Base-by-base conservation (phyloP, 2,888 invertebrate genomes). In the Ectemnius continuus region DNA sequence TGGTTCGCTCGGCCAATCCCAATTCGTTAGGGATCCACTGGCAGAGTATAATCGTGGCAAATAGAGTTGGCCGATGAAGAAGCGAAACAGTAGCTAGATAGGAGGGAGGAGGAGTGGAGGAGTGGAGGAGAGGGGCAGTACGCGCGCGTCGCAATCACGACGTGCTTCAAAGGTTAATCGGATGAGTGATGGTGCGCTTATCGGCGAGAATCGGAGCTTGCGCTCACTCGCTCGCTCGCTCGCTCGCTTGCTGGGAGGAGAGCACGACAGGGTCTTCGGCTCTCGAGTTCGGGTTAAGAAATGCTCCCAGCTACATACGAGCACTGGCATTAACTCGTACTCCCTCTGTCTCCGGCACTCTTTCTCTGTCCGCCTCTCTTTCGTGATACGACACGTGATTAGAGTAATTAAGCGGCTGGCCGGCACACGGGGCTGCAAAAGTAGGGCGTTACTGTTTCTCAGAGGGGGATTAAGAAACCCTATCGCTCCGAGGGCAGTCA, bases 401-500 rank as follows among this genome's bases (percentile, higher is more conserved):
- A 88, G 85, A 85, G 87, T 87, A 89, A 89, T 88, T 89, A 89
- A 84, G 79, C 63, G 58, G 70, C 74, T 56, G 64, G 16, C 47
- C 61, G 61, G 67, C 63, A 66, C 64, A 75, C 78, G 78, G 78
- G 75, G 66, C 80, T 67, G 83, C 67, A 61, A 84, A 90, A 89
- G 85, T 90, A 89, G 89, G 88, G 82, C 89, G 87, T 87, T 86
- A 86, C 82, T 82, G 86, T 86, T 88, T 83, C 84, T 70, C 74
- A 73, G 61, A 70, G 85, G 81, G 36, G 87, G 88, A 90, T 89
- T 89, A 90, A 88, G 89, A 90, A 89, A 84, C 89, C 89, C 76
- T 88, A 89, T 76, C 78, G 36, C 8, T 36, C 36, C 36, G 84
- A 70, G 81, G 76, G 79, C 70, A 77, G 82, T 76, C 74, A 76